phyloP scores from a whole-genome alignment of 2,113 vertebrate genomes.

The Catharus fuscescens region DNA sequence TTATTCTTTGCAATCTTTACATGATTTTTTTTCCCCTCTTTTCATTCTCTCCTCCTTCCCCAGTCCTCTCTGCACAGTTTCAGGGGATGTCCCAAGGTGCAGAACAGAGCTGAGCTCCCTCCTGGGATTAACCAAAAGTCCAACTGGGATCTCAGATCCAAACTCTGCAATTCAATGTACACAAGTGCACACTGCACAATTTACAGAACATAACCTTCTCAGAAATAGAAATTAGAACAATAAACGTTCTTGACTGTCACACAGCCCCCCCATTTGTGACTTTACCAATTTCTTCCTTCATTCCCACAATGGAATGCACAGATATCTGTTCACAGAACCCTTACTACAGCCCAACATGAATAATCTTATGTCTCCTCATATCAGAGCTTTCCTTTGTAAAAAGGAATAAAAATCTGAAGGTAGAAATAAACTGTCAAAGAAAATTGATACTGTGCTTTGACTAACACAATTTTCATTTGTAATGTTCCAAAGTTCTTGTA shows the following conservation, averaged over 20 bases:
- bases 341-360: fast-evolving
- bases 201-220: fast-evolving
- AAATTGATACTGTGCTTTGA: not conserved
- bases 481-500: not conserved
- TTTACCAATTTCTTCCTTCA: not conserved
- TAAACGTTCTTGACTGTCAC: fast-evolving
- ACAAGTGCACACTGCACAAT: fast-evolving
- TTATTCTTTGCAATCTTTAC: not conserved
- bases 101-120: not conserved
- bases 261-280: not conserved
- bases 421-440: not conserved
- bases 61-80: not conserved
- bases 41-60: not conserved
- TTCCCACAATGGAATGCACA: not conserved
- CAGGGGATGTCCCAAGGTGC: not conserved
- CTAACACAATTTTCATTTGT: not conserved
- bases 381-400: not conserved
- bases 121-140: not conserved
- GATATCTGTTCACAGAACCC: not conserved
- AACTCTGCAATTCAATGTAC: fast-evolving
- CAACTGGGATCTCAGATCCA: fast-evolving
- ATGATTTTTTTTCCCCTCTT: not conserved
- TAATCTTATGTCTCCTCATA: not conserved
- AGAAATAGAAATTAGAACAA: not conserved
- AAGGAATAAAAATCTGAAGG: not conserved